Percentiles rank a stretch among this genome's conserved stretches.
These are phyloP conservation scores for Pseudochirops cupreus DNA, from an alignment of 2,797 vertebrate species.

Conservation along the genomic window DNA sequence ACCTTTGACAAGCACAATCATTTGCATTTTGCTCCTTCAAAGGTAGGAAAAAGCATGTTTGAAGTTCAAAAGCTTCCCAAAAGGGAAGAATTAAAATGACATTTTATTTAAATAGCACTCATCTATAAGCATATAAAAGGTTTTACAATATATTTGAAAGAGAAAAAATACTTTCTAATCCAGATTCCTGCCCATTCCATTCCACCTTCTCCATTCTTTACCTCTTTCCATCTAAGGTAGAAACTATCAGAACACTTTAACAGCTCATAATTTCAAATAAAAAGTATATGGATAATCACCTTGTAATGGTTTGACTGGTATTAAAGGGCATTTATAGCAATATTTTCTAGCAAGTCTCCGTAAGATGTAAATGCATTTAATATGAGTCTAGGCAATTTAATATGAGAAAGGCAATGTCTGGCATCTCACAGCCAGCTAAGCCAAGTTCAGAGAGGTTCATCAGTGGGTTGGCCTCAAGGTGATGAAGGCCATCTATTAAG, in stretches of 20 bases:
- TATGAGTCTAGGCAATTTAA: not conserved
- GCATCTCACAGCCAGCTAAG: not conserved
- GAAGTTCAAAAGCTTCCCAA: not conserved
- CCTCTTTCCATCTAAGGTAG: not conserved
- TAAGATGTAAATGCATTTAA: not conserved
- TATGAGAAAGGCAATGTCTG: not conserved
- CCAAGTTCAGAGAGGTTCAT: not conserved
- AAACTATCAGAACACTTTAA: not conserved
- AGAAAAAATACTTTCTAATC: not conserved
- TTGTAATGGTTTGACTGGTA: not conserved
- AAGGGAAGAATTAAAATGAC: not conserved
- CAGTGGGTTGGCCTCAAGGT: not conserved
- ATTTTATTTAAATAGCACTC: not conserved
- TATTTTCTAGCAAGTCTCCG: not conserved
- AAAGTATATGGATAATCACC: not conserved
- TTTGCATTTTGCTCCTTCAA: slow-evolving; percentile 11
- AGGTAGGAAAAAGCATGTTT: not conserved
- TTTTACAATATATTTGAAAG: not conserved
- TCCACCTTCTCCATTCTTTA: not conserved
- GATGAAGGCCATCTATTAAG: not conserved
- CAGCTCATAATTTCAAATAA: not conserved
- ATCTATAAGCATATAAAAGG: not conserved
- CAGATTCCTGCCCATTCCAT: not conserved
- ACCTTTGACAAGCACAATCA: not conserved
- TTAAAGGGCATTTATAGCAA: not conserved